Base-by-base conservation (phyloP, 2,888 invertebrate species). In the Rotaria macrura region DNA sequence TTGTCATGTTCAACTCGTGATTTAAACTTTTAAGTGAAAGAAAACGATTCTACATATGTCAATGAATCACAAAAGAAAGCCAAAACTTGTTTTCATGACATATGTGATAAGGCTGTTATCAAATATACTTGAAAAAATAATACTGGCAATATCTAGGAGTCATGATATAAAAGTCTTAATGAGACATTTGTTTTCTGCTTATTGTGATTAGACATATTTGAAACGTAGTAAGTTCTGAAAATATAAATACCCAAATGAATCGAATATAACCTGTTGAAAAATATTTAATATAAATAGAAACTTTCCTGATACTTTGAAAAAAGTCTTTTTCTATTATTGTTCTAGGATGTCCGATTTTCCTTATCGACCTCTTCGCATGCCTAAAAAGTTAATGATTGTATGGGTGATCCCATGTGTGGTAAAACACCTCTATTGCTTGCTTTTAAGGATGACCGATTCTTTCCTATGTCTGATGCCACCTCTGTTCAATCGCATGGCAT, bases 381-480 rank as follows among this genome's bases (percentile, higher is more conserved):
- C 14, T 34, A 40, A 23, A 79, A 85, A 85, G 40, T 34, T 85
- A 40, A 79, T 85, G 25, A 40, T 85, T 55, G 85, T n/a, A n/a
- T 85, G 52, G 85, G 85, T 52, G 85, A 85, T 52, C 79, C 79
- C 25, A 79, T 79, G 52, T 85, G 85, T 54, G 85, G 85, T 23
- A 85, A 85, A 79, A 85, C 85, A 34, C 79, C 79, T n/a, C 79
- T 85, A 55, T 14, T 85, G 20, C 79, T 79, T 40, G 79, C 85
- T 38, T 79, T 79, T 79, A 74, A 52, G 25, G 52, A 79, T 40
- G 85, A 85, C 40, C 25, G 49, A 40, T 85, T 85, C 52, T n/a
- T 85, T 34, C 74, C 47, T 3, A 38, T 23, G 2, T 52, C 79
- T 83, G 79, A 79, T 49, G 79, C 74, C 25, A 85, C 85, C 5